Evolutionary conservation across 2,113 vertebrate genomes (phyloP), one percentile per base, ranked within the genome.

Genomic region (Lophotis ruficrista): DNA sequence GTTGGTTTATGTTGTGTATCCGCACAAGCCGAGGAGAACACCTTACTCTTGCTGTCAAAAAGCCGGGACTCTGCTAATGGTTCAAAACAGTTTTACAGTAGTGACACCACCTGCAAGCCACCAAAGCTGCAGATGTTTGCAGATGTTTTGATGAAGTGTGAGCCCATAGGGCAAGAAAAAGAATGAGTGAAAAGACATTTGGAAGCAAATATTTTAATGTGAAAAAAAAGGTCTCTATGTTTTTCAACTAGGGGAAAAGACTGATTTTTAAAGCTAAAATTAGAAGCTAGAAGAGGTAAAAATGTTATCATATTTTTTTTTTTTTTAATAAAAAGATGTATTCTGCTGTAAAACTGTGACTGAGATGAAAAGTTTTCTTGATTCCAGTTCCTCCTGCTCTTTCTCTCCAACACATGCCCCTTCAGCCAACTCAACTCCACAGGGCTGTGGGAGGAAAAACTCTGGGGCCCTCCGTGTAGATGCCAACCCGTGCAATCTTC

Each of bases 321-420:
- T 31, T 82, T 78, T 56, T 8, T 5, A 62, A 58, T 31, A 28
- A 45, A 79, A 73, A 65, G 14, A 50, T 10, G 12, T 43, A 48
- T 53, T 70, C 13, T 62, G 25, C 45, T 38, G 24, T 35, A 58
- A 66, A 64, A 45, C 25, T 41, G 51, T 0, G 1, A 88, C 61
- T 47, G 58, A 71, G 19, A 8, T 65, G 41, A 88, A 78, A 89
- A 27, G 28, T 23, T 27, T 20, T 65, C 75, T 28, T 61, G 5
- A 57, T 62, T 51, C 25, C 58, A 47, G 19, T 24, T 56, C 21
- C 41, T 66, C 16, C 35, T 54, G 51, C 41, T 65, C 45, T 58
- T 65, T 48, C 56, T 31, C n/a, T 85, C 51, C 75, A 66, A 58
- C 33, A 58, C 0, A 1, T 0, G 1, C 3, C 20, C 16, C 64